phyloP scores from a whole-genome alignment of 2,113 vertebrate genomes.

The Notechis scutatus region DNA sequence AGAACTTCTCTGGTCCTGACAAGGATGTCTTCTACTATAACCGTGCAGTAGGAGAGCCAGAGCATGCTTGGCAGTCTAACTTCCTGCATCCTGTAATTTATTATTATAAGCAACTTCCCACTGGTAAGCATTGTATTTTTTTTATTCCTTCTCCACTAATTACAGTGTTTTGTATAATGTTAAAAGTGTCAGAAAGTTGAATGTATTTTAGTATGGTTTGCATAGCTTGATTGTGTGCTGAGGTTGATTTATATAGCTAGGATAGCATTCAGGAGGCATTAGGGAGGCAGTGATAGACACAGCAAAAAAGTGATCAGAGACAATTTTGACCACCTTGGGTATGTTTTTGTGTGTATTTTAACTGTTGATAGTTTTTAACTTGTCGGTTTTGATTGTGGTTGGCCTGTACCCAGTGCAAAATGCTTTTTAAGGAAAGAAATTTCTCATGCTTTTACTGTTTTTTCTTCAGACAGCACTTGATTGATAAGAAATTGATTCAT shows the following conservation, averaged over 20 bases:
- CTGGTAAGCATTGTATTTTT: constrained; percentile 69
- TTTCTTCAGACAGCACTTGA: background rate
- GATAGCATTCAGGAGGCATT: background rate
- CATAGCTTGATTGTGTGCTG: background rate
- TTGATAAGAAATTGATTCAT: background rate
- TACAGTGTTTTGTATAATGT: background rate
- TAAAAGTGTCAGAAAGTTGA: background rate
- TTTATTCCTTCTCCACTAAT: background rate
- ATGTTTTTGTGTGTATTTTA: background rate
- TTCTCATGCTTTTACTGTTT: background rate
- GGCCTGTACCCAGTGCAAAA: background rate
- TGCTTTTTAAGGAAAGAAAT: background rate
- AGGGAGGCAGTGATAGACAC: background rate
- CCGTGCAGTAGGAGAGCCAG: constrained; percentile 85
- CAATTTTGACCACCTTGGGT: background rate
- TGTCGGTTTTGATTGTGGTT: background rate
- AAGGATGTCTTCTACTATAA: constrained; percentile 79
- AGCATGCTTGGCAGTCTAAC: constrained; percentile 90
- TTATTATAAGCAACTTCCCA: constrained; percentile 83
- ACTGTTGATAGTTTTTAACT: background rate
- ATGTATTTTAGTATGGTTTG: background rate
- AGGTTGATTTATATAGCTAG: background rate
- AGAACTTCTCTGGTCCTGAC: constrained; percentile 78
- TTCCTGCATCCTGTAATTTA: constrained; percentile 97
- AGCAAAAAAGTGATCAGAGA: background rate